Conservation (phyloP, 1,140 invertebrate genomes). For the Drosophila leontia region DNA sequence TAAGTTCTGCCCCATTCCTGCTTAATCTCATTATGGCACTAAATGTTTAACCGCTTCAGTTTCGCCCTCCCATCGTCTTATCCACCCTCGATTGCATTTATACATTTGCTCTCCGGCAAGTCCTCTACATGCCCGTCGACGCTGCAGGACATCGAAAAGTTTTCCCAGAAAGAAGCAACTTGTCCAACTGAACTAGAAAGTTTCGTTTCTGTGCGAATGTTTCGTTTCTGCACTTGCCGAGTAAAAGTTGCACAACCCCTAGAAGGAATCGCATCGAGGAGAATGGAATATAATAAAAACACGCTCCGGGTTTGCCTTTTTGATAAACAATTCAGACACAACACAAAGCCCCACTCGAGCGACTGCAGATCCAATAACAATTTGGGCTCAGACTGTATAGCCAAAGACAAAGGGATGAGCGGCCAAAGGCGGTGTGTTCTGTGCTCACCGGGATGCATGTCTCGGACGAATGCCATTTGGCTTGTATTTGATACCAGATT, state of each 20-base stretch:
- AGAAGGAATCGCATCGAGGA: slow-evolving; percentile 27
- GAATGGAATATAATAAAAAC: slow-evolving; percentile 38
- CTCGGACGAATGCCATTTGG: background rate
- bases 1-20: slow-evolving; percentile 11
- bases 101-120: slow-evolving; percentile 26
- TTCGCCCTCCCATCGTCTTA: slow-evolving; percentile 3
- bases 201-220: slow-evolving; percentile 35
- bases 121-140: slow-evolving; percentile 17
- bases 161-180: slow-evolving; percentile 42
- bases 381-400: slow-evolving; percentile 17
- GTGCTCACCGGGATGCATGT: slow-evolving; percentile 7
- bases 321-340: slow-evolving; percentile 48
- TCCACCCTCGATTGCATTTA: slow-evolving; percentile 14
- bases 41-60: slow-evolving; percentile 30
- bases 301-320: slow-evolving; percentile 37
- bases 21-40: slow-evolving; percentile 42
- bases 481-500: background rate
- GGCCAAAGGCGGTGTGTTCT: background rate
- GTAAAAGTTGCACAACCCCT: slow-evolving; percentile 14
- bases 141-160: slow-evolving; percentile 53
- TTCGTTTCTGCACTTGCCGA: slow-evolving; percentile 43
- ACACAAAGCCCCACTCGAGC: slow-evolving; percentile 21
- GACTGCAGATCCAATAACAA: slow-evolving; percentile 28
- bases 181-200: slow-evolving; percentile 46
- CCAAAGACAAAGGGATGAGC: slow-evolving; percentile 15